A percentile compares a stretch with the other conserved stretches of the same genome.
Evolutionary conservation across 2,113 vertebrate species (phyloP).

Genomic region (Seriola dumerili): DNA sequence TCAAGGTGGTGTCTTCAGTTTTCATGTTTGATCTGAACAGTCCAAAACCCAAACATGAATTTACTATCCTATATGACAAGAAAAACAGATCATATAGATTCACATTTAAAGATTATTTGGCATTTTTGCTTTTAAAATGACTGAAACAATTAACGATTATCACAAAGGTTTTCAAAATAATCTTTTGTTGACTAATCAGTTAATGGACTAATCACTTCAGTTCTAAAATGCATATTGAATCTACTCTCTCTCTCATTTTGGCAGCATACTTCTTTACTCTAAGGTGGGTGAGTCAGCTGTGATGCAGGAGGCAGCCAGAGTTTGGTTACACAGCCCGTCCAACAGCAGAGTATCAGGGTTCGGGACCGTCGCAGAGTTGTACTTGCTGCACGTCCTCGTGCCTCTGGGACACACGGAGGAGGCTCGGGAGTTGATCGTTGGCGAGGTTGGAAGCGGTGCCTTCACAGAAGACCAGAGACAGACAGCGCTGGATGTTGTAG

Average conservation of each 20-base stretch:
- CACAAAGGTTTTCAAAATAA: neutral
- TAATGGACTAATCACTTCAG: neutral
- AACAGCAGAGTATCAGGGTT: conserved; percentile 82
- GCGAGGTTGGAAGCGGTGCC: conserved; percentile 67
- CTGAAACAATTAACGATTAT: neutral
- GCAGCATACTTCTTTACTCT: conserved; percentile 91
- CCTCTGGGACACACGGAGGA: conserved; percentile 84
- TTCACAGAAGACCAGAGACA: conserved; percentile 83
- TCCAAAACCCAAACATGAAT: neutral
- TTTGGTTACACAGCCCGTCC: conserved; percentile 85
- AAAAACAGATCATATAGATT: neutral
- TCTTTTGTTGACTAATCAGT: neutral
- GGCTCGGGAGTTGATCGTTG: conserved; percentile 84
- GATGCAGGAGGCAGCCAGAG: conserved; percentile 84
- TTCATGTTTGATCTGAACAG: no score
- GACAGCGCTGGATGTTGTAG: conserved; percentile 72
- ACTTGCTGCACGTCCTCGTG: conserved; percentile 87
- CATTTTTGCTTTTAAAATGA: neutral
- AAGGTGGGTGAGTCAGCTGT: conserved; percentile 87
- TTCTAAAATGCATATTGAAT: neutral
- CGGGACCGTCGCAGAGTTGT: conserved; percentile 86
- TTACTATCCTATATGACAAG: neutral
- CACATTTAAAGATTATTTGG: no score
- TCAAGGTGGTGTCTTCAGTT: no score
- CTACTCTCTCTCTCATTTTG: neutral